phyloP scores from a whole-genome alignment of 2,888 invertebrate genomes.

The Sphinx pinastri region DNA sequence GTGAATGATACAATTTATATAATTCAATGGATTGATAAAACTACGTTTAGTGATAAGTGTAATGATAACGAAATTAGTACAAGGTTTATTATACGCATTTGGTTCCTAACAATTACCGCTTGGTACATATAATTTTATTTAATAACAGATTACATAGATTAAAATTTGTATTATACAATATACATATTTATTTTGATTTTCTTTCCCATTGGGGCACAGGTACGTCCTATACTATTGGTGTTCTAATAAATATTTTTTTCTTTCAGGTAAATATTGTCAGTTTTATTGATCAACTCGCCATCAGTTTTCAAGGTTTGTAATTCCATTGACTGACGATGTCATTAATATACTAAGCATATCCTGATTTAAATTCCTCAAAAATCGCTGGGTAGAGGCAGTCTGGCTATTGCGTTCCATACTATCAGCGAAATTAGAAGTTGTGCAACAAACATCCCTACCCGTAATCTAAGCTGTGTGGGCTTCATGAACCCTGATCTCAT shows the following conservation, averaged over 20 bases:
- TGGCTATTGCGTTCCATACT: too few species aligned
- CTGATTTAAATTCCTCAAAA: too few species aligned
- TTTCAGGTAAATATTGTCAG: conserved; percentile 6
- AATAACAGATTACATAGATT: conserved; percentile 3
- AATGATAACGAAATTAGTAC: conserved; percentile 6
- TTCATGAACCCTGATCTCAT: too few species aligned
- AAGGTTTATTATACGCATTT: conserved; percentile 8
- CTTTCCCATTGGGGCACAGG: too few species aligned
- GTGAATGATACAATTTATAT: neutral
- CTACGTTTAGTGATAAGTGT: neutral
- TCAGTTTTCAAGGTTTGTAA: neutral
- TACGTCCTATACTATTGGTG: neutral
- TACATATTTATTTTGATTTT: too few species aligned
- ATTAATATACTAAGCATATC: too few species aligned
- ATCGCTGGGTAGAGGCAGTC: too few species aligned
- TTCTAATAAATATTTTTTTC: neutral
- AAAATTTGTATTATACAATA: too few species aligned
- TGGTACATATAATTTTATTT: conserved; percentile 8
- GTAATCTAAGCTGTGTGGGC: too few species aligned
- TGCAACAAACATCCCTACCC: too few species aligned
- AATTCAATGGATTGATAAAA: conserved; percentile 9
- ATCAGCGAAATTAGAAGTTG: too few species aligned
- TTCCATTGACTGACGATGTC: neutral
- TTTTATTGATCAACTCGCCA: neutral
- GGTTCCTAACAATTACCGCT: conserved; percentile 5